A percentile compares a stretch with the other conserved stretches of the same genome.
phyloP scores from a whole-genome alignment of 2,113 vertebrate species.

The Neomonachus schauinslandi region DNA sequence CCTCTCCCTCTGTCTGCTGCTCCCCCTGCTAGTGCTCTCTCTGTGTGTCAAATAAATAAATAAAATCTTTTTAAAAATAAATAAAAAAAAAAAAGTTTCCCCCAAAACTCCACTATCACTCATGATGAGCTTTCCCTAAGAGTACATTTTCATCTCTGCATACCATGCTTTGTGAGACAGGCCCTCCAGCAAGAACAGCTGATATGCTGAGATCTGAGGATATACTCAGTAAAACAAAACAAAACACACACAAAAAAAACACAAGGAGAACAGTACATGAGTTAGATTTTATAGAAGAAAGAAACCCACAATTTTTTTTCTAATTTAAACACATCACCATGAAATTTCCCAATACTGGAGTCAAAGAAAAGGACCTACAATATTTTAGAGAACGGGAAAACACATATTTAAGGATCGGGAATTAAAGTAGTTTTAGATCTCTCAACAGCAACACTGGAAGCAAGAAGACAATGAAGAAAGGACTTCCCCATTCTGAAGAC shows the following conservation, averaged over 20 bases:
- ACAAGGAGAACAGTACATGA: not conserved
- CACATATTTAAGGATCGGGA: not conserved
- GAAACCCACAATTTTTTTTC: not conserved
- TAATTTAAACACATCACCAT: not conserved
- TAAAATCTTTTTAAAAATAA: too few species aligned
- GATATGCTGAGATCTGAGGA: not conserved
- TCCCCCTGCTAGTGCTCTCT: too few species aligned
- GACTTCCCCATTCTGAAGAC: not conserved
- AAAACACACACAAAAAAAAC: not conserved
- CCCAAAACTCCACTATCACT: not conserved
- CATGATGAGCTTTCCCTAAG: not conserved
- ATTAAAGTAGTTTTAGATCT: not conserved
- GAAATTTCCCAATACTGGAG: not conserved
- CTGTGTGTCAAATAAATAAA: too few species aligned
- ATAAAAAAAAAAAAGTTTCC: not conserved
- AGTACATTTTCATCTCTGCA: not conserved
- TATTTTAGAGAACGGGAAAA: not conserved
- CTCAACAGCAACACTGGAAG: not conserved
- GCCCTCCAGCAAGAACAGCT: not conserved
- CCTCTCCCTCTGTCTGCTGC: too few species aligned
- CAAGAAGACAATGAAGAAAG: not conserved
- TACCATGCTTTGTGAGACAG: not conserved
- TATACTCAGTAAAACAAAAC: not conserved
- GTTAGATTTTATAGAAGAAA: not conserved
- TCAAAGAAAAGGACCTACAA: not conserved